These are phyloP conservation scores for Hyposoter didymator DNA, from an alignment of 2,888 invertebrate genomes.

Conservation along the genomic window DNA sequence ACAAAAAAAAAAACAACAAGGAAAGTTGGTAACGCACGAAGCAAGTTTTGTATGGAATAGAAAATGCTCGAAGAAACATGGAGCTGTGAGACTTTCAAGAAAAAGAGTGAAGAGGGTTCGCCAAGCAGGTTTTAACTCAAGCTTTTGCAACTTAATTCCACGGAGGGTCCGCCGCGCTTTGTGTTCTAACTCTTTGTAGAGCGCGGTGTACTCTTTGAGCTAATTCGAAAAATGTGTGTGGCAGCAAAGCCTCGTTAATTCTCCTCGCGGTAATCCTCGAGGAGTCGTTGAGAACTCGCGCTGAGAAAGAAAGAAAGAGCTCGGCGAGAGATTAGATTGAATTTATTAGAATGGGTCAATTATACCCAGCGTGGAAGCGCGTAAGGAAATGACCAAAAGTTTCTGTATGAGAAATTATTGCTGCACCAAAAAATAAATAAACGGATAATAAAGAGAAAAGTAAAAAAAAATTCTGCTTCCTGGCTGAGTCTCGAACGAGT, in stretches of 20 bases:
- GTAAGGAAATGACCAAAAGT: not conserved
- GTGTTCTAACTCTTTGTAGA: constrained; percentile 33
- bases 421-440: not conserved
- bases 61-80: constrained; percentile 42
- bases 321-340: constrained; percentile 4
- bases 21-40: not conserved
- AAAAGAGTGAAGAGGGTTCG: constrained; percentile 15
- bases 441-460: not conserved
- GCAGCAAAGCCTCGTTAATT: constrained; percentile 44
- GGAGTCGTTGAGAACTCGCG: constrained; percentile 58
- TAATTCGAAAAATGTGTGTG: constrained; percentile 62
- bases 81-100: constrained; percentile 25
- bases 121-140: constrained; percentile 35
- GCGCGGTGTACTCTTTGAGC: constrained; percentile 45
- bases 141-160: constrained; percentile 52
- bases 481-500: constrained; percentile 6
- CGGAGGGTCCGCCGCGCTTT: constrained; percentile 47
- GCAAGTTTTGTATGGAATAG: constrained; percentile 23
- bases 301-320: constrained; percentile 7
- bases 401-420: not conserved
- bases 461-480: constrained; percentile 25
- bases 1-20: constrained; percentile 11
- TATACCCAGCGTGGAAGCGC: not conserved
- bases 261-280: constrained; percentile 62
- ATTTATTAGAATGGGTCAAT: constrained; percentile 9